A percentile compares a stretch with the other conserved stretches of the same genome.
Evolutionary conservation across 2,888 invertebrate genomes (phyloP).

Genomic region (Agrochola circellaris): DNA sequence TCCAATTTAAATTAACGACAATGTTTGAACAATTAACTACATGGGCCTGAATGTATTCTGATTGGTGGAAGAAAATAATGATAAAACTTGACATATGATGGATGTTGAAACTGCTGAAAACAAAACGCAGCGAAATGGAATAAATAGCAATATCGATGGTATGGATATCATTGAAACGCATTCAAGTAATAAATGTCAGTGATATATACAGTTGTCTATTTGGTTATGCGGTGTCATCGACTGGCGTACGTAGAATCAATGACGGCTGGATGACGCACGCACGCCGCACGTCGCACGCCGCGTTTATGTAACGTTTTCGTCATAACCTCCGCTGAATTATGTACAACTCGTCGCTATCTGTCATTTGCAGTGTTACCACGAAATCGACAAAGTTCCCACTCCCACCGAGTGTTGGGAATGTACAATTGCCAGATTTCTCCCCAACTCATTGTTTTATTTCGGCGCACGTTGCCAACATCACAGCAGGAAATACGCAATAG

Average conservation of each 20-base stretch:
- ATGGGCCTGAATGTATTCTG: conserved; percentile 24
- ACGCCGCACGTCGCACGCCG: conserved; percentile 24
- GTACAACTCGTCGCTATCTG: conserved; percentile 59
- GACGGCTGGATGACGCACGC: conserved; percentile 68
- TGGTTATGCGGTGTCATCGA: conserved; percentile 43
- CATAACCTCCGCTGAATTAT: conserved; percentile 64
- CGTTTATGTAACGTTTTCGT: conserved; percentile 64
- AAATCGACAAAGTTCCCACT: conserved; percentile 56
- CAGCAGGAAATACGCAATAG: conserved; percentile 29
- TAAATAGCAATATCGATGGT: conserved; percentile 20
- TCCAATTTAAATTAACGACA: conserved; percentile 61
- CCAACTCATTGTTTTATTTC: conserved; percentile 46
- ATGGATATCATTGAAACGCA: conserved; percentile 30
- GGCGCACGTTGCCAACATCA: conserved; percentile 42
- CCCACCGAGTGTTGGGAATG: conserved; percentile 33
- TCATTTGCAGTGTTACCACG: conserved; percentile 62
- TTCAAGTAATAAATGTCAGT: conserved; percentile 27
- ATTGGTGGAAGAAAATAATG: conserved; percentile 33
- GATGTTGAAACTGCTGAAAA: conserved; percentile 17
- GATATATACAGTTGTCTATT: conserved; percentile 40
- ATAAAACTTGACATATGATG: conserved; percentile 13
- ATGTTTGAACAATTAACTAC: conserved; percentile 57
- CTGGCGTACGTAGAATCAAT: conserved; percentile 54
- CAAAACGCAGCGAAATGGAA: conserved; percentile 21
- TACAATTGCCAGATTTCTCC: conserved; percentile 41